Base-by-base conservation (phyloP, 2,113 vertebrate genomes). In the Nansenia antarctica region DNA sequence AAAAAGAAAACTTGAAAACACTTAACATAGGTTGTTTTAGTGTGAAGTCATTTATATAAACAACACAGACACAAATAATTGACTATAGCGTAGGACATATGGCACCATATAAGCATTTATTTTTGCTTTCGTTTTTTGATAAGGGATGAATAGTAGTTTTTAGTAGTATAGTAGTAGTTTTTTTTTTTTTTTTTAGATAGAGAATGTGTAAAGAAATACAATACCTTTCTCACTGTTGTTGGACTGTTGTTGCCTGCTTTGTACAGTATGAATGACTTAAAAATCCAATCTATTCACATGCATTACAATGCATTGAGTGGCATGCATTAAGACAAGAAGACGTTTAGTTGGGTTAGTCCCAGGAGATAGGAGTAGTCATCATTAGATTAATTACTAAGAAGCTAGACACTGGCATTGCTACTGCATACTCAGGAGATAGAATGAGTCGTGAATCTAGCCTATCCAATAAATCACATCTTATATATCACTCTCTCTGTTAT, bases 381-480 rank as follows among this genome's bases (percentile, higher is more conserved):
- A 18, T 6, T n/a, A n/a, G n/a, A n/a, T n/a, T n/a, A n/a, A n/a
- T n/a, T n/a, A n/a, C n/a, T 7, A 47, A 39, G 9, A 60, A 58
- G 61, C 15, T 7, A 53, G 59, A 62, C 57, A 63, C 57, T 63
- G 60, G 54, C 61, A 69, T 37, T 69, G 65, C 68, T 32, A 49
- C 61, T 62, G 34, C 5, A 37, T 57, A 15, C 64, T 32, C 58
- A 70, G 54, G 58, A 71, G 39, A 57, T 37, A 11, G 11, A 37
- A 37, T 37, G 49, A 55, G 73, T 70, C 73, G 81, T 85, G 78
- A 89, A 85, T 89, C 64, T 82, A 82, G 76, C 71, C 77, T 84
- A 64, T 72, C 59, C 39, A 29, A 35, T 74, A 72, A 78, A 73
- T 75, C 64, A 20, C 69, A 67, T 60, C n/a, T 71, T 34, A 72